Evolutionary conservation across 2,113 vertebrate species (phyloP), one percentile per base, ranked within the genome.

Genomic region (Ochotona princeps): DNA sequence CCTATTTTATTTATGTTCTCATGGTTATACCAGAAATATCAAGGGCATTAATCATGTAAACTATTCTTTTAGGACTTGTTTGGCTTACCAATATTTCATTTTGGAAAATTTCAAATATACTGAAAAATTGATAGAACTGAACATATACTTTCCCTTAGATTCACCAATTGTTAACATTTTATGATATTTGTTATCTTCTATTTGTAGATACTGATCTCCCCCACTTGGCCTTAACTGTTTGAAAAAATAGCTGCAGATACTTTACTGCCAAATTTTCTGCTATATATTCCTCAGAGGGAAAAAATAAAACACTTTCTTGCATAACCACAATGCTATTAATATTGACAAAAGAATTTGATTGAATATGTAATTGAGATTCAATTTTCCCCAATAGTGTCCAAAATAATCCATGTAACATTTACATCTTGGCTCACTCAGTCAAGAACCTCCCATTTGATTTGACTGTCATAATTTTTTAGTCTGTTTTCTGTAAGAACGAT

Each of bases 71-170:
- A 72, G 54, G 69, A 14, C 66, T 91, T 92, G 12, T 47, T 91
- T 93, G 49, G 21, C 49, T 93, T 49, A 32, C 35, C 51, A 78
- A 67, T 7, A 63, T 66, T 82, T 85, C 51, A 75, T 66, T 87
- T 83, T 57, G 78, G 92, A 73, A 95, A 78, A 3, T 30, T 82
- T 73, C 32, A 87, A 83, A 61, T 17, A 44, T 81, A 83, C 18
- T 47, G 81, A 86, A 91, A 90, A 81, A 23, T 44, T 79, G 38
- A 80, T 61, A 84, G 82, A 83, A 57, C 15, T 32, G 5, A 10
- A 61, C 11, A 7, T 26, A 1, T 4, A 81, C 44, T 38, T 70
- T 74, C 54, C 18, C 75, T 26, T 51, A 51, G 38, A 79, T 38
- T 83, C 38, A 75, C 32, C 32, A 79, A 8, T 21, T 78, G 38